phyloP scores from a whole-genome alignment of 1,140 invertebrate genomes.

The Cheumatopsyche charites region DNA sequence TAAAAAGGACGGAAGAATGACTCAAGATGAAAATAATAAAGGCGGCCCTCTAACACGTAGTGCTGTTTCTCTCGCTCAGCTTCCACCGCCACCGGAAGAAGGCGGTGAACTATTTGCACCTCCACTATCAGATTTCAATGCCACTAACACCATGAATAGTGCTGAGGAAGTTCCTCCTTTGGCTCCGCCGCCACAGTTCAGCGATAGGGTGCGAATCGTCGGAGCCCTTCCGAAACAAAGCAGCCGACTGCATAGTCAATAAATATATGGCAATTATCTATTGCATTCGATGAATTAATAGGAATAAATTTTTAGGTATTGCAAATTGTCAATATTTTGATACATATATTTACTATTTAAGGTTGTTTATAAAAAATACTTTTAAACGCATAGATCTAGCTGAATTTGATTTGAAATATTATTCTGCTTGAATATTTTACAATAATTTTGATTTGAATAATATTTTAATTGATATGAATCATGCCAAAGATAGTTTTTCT shows the following conservation, averaged over 20 bases:
- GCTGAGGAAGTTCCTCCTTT: conserved; percentile 57
- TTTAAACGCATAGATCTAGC: conserved; percentile 22
- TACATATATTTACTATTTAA: conserved; percentile 39
- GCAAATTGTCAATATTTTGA: conserved; percentile 36
- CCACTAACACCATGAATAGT: conserved; percentile 51
- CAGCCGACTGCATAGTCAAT: conserved; percentile 52
- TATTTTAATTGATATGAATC: conserved; percentile 13
- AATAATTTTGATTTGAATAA: conserved; percentile 23
- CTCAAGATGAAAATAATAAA: conserved; percentile 48
- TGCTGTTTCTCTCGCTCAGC: conserved; percentile 77
- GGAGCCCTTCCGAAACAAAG: conserved; percentile 75
- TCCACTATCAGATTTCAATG: conserved; percentile 51
- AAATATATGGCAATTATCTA: conserved; percentile 17
- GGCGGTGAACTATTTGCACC: conserved; percentile 67
- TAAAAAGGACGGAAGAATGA: conserved; percentile 40
- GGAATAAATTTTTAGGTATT: conserved; percentile 29
- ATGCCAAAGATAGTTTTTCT: conserved; percentile 35
- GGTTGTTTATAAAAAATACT: conserved; percentile 32
- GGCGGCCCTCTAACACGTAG: conserved; percentile 67
- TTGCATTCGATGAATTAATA: conserved; percentile 15
- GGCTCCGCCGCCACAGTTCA: conserved; percentile 74
- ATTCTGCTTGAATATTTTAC: conserved; percentile 21
- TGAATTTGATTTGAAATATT: conserved; percentile 17
- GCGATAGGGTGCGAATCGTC: conserved; percentile 77
- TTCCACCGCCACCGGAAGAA: conserved; percentile 81